A percentile compares a stretch with the other conserved stretches of the same genome.
Evolutionary conservation across 2,797 vertebrate genomes (phyloP).

Genomic region (Peromyscus eremicus): DNA sequence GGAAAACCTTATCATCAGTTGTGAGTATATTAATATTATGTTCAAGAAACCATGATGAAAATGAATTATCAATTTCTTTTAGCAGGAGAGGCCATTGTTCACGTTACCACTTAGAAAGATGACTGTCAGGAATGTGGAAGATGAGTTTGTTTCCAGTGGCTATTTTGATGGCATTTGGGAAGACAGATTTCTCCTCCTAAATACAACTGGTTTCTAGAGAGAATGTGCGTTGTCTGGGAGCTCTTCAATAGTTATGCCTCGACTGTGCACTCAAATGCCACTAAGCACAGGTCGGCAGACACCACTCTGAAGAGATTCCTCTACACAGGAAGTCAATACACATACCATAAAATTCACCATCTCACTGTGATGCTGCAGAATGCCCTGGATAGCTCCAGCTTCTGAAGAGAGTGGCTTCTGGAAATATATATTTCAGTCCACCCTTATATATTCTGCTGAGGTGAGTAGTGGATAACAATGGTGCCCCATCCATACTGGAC

Average conservation of each 20-base stretch:
- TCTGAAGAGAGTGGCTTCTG: neutral
- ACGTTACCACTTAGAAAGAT: neutral
- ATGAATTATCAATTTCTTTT: neutral
- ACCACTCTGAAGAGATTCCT: neutral
- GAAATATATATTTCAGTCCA: neutral
- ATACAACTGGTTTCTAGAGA: neutral
- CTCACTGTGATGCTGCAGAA: neutral
- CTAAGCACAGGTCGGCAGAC: neutral
- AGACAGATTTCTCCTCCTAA: neutral
- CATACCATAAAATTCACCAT: neutral
- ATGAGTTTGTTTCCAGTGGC: neutral
- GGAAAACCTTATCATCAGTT: neutral
- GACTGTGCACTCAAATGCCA: neutral
- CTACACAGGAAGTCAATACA: neutral
- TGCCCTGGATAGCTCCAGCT: neutral
- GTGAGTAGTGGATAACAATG: constrained; percentile 1
- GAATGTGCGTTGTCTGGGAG: neutral
- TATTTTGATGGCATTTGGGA: neutral
- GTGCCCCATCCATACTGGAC: neutral
- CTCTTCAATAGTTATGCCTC: neutral
- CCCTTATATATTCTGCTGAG: neutral
- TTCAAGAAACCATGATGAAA: neutral
- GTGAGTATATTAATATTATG: neutral
- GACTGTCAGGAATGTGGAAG: neutral
- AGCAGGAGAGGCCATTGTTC: neutral